Evolutionary conservation across 1,140 invertebrate genomes (phyloP), one percentile per base, ranked within the genome.

Genomic region (Leptopilina clavipes): DNA sequence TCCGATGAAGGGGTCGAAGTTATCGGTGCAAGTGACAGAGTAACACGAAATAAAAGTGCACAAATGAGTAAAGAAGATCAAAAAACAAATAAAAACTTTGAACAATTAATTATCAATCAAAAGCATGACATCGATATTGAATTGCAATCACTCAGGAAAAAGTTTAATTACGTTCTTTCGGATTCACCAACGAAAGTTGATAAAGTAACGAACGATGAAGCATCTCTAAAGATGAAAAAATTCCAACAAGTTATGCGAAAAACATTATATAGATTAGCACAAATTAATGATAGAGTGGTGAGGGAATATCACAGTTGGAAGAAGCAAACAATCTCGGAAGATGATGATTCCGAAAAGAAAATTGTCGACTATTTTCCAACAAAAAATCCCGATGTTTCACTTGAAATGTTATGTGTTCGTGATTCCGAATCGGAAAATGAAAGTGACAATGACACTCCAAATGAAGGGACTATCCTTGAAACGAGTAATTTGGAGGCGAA

Each of bases 331-430:
- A 74, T 14, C 71, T 44, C 70, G 70, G 1, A 44, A 77, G 12
- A 2, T 48, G 9, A 12, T 3, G 5, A 22, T 25, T n/a, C 10
- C 71, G 76, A 72, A 25, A 31, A 1, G 43, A 75, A 31, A 10
- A 40, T 25, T 19, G 65, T 11, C 0, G n/a, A 12, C 9, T 48
- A 11, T 45, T 11, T 14, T 0, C 45, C 72, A 9, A 22, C 59
- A 18, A 72, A 70, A 59, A 18, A 70, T 8, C 17, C 40, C 1
- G 70, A 85, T 7, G 79, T 85, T 1, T 10, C 86, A 44, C 73
- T 91, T 12, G 88, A 90, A 12, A 90, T 91, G 89, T 78, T 37
- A 3, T 91, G 90, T n/a, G 72, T 71, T 0, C 83, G 86, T 40
- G 88, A 89, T 7, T 89, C 87, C 0, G 88, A 85, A 9, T 79